phyloP scores from a whole-genome alignment of 23 tunicate species.

The Halocynthia aurantium region DNA sequence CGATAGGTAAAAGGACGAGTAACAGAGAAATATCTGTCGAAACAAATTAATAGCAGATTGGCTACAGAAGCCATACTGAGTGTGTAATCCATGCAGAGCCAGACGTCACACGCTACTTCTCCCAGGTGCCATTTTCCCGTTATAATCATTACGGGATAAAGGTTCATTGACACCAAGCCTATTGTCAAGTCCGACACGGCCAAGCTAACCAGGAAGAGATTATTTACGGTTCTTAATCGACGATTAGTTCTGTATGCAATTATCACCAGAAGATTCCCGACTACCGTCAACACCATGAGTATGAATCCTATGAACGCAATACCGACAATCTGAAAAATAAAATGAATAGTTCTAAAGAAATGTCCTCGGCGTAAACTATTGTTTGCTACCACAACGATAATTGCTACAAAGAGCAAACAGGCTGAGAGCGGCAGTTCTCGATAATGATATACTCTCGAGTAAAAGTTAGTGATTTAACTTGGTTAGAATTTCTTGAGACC shows the following conservation, averaged over 20 bases:
- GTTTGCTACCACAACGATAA: no score
- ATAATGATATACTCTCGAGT: no score
- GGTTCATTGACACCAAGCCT: constrained; percentile 79
- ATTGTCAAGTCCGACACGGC: constrained; percentile 85
- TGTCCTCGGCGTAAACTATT: no score
- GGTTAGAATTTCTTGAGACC: no score
- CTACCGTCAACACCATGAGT: constrained; percentile 76
- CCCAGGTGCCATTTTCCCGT: constrained; percentile 59
- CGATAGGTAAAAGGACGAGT: constrained; percentile 87
- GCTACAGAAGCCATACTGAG: constrained; percentile 94
- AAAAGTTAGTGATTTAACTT: no score
- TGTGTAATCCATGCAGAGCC: constrained; percentile 92
- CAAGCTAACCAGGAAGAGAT: constrained; percentile 86
- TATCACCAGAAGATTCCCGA: constrained; percentile 85
- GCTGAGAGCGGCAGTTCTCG: no score
- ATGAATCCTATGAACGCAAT: constrained; percentile 51
- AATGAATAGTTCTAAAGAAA: neutral
- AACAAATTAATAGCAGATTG: constrained; percentile 75
- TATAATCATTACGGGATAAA: constrained; percentile 82
- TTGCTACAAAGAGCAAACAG: no score
- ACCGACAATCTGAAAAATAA: constrained; percentile 42
- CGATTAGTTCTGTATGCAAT: constrained; percentile 62
- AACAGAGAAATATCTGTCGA: constrained; percentile 86
- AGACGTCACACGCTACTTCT: constrained; percentile 54
- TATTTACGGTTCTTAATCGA: constrained; percentile 72